Evolutionary conservation across 2,113 vertebrate genomes (phyloP), one percentile per base, ranked within the genome.

Genomic region (Ageneiosus marmoratus): DNA sequence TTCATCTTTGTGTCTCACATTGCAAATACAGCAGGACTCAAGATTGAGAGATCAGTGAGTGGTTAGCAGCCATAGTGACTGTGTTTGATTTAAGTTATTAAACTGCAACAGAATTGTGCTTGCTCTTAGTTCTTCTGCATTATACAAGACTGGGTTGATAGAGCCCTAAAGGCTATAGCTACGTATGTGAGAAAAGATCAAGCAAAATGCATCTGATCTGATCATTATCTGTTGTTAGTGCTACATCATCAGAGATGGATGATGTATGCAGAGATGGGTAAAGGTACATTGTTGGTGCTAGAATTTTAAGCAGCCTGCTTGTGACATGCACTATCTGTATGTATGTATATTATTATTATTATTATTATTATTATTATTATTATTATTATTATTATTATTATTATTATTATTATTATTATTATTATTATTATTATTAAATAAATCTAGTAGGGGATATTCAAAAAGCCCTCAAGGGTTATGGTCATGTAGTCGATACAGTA

Each of bases 21-120:
- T 56, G 75, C 50, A 77, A 37, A 77, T 27, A 13, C 75, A 77
- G 22, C 75, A 77, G 55, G 22, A 77, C 53, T 18, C 13, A n/a
- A 44, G 6, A 77, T 77, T 48, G 12, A 73, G 70, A 48, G 70
- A 73, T 73, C 70, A 73, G 70, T 46, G 70, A 73, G 70, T 46
- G 70, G 22, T 48, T 73, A 48, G 44, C 44, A 73, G 44, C n/a
- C 70, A 48, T 0, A 16, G 44, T 73, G 22, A 13, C 70, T 48
- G 22, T 73, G 22, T 15, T 48, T 48, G 24, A 58, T 29, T 76
- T 56, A 18, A 77, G 37, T 3, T 24, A 56, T 44, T n/a, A 44
- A 78, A 58, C 27, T 51, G 46, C 72, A 51, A 51, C 44, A 74
- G 2, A 74, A 74, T 74, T 27, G 10, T n/a, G 27, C n/a, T 74